Evolutionary conservation across 2,888 invertebrate genomes (phyloP).

Genomic region (Sialis fuliginosa): DNA sequence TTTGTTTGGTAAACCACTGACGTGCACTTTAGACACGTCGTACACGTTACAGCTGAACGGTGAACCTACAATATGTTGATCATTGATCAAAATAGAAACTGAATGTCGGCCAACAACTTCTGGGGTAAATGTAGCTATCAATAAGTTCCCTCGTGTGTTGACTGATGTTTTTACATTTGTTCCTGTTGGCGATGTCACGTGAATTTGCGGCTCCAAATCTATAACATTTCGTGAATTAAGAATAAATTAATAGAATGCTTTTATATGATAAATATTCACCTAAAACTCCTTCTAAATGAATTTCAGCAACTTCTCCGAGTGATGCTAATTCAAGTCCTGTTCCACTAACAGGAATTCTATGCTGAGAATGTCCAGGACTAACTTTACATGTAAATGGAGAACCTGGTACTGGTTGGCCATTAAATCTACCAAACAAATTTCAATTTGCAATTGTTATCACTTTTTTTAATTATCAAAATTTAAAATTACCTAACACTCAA

Average conservation of each 20-base stretch:
- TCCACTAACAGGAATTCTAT: slow-evolving; percentile 44
- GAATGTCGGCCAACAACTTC: slow-evolving; percentile 76
- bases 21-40: slow-evolving; percentile 68
- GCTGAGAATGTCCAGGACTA: slow-evolving; percentile 37
- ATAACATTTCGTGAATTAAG: slow-evolving; percentile 2
- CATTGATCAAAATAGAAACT: slow-evolving; percentile 64
- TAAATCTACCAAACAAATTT: slow-evolving; percentile 29
- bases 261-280: slow-evolving; percentile 13
- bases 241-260: not conserved
- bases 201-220: slow-evolving; percentile 49
- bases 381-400: slow-evolving; percentile 91
- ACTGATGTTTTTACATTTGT: slow-evolving; percentile 58
- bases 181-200: slow-evolving; percentile 71
- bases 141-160: slow-evolving; percentile 45
- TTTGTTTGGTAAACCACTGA: slow-evolving; percentile 37
- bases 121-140: slow-evolving; percentile 65
- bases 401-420: slow-evolving; percentile 62
- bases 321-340: slow-evolving; percentile 50
- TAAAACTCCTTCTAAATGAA: slow-evolving; percentile 35
- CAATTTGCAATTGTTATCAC: not conserved
- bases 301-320: slow-evolving; percentile 42
- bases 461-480: not conserved
- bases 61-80: slow-evolving; percentile 73
- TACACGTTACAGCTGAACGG: slow-evolving; percentile 91
- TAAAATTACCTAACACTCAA: slow-evolving; percentile 56